These are phyloP conservation scores for Teleogryllus oceanicus DNA, from an alignment of 2,888 invertebrate genomes.

Conservation along the genomic window DNA sequence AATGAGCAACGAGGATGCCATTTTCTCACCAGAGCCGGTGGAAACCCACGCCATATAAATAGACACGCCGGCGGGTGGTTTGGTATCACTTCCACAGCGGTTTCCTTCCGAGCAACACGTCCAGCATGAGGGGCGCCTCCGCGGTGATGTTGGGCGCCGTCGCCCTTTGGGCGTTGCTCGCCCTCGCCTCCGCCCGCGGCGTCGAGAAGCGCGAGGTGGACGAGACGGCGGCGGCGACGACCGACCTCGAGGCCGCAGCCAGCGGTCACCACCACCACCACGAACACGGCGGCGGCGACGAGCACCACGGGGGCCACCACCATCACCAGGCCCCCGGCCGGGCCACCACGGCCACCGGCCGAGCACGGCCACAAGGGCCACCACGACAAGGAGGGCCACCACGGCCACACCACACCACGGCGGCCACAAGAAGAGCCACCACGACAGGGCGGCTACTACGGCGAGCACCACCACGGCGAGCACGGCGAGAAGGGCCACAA, in stretches of 20 bases:
- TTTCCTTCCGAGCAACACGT: background rate
- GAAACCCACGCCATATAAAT: background rate
- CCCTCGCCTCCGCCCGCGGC: background rate
- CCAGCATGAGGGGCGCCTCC: background rate
- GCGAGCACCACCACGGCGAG: constrained; percentile 62
- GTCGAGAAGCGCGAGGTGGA: constrained; percentile 25
- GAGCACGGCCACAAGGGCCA: constrained; percentile 69
- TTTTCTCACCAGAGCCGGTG: background rate
- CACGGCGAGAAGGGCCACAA: constrained; percentile 66
- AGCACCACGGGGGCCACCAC: constrained; percentile 65
- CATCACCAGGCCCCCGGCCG: constrained; percentile 69
- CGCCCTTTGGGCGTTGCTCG: background rate
- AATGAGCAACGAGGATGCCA: background rate
- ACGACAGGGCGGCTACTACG: constrained; percentile 63
- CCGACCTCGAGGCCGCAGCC: constrained; percentile 38
- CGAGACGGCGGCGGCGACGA: too few relatives aligned
- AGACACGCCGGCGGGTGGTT: background rate
- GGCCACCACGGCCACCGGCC: constrained; percentile 73
- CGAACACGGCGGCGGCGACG: constrained; percentile 65
- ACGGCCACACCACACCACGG: constrained; percentile 59
- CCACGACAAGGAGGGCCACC: constrained; percentile 52
- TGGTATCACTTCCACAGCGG: background rate
- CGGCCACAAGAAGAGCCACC: constrained; percentile 61
- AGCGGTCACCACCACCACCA: constrained; percentile 46
- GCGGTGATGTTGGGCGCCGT: background rate